Conservation (phyloP, 1,140 invertebrate species). For the Holcopasites calliopsidis region DNA sequence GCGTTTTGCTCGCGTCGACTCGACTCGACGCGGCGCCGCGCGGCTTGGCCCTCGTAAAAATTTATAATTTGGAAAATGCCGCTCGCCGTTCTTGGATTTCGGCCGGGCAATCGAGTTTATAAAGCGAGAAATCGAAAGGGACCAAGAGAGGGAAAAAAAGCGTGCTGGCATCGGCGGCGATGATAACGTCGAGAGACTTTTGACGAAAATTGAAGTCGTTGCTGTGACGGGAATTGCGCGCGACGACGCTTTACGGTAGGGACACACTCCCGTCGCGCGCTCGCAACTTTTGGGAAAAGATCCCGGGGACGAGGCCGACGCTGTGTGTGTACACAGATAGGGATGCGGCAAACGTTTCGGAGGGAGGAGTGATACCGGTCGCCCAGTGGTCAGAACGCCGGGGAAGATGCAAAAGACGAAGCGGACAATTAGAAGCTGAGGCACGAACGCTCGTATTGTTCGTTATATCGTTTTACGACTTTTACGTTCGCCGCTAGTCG, state of each 20-base stretch:
- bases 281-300: constrained; percentile 54
- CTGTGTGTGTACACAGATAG: background rate
- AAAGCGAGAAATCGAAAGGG: constrained; percentile 79
- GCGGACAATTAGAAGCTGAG: constrained; percentile 42
- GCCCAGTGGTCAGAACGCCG: constrained; percentile 8
- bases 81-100: constrained; percentile 64
- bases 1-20: background rate
- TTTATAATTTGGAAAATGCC: constrained; percentile 81
- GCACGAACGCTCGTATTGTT: constrained; percentile 40
- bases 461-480: constrained; percentile 48
- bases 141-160: constrained; percentile 1
- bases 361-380: constrained; percentile 1
- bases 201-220: constrained; percentile 80
- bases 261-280: constrained; percentile 34
- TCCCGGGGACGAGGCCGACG: background rate
- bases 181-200: constrained; percentile 75
- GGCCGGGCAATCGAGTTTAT: constrained; percentile 76
- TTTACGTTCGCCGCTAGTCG: constrained; percentile 3
- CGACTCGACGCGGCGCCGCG: constrained; percentile 15
- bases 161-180: constrained; percentile 27
- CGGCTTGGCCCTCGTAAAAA: constrained; percentile 75
- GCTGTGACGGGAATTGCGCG: constrained; percentile 77
- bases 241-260: constrained; percentile 73
- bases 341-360: background rate
- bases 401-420: constrained; percentile 27